Evolutionary conservation across 2,797 vertebrate species (phyloP), one percentile per base, ranked within the genome.

Genomic region (Anguilla obscura): DNA sequence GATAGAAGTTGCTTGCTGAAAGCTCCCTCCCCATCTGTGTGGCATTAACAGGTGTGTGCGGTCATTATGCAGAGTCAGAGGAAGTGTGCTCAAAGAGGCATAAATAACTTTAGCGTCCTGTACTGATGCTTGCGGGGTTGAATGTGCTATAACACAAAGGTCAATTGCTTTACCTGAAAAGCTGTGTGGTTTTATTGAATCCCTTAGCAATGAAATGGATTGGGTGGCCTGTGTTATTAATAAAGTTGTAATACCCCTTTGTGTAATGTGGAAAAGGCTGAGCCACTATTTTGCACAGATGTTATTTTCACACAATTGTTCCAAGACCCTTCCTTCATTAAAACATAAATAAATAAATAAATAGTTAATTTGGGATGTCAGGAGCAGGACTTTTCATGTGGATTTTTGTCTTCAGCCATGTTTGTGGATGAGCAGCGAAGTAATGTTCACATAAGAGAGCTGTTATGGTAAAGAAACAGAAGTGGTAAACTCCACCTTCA

Each of bases 111-210:
- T 30, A 5, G 24, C 12, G 18, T 21, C 40, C 21, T 50, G 40
- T 82, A 50, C 18, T 82, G 79, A 82, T 82, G 79, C 79, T 82
- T 24, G 45, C 50, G 79, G 79, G 50, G 79, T 16, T 82, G 79
- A 82, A 18, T 8, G 79, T 54, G 83, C 83, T 56, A 84, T 84
- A 30, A 84, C 27, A 48, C 80, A 84, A 56, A 82, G 50, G 48
- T 84, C 52, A 84, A 84, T 84, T 84, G 10, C 50, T 84, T 14
- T 58, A 4, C 33, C 52, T 54, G 50, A 56, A 33, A 18, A 7
- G 50, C 50, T 54, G 50, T 82, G 79, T 1, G 8, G 45, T 82
- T 48, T 48, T 45, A 82, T 82, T 48, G 18, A 82, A 50, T 82
- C 45, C 79, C 21, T 24, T 50, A 50, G 79, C 45, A n/a, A 82